Evolutionary conservation across 2,888 invertebrate genomes (phyloP), one percentile per base, ranked within the genome.

Genomic region (Drosophila heteroneura): DNA sequence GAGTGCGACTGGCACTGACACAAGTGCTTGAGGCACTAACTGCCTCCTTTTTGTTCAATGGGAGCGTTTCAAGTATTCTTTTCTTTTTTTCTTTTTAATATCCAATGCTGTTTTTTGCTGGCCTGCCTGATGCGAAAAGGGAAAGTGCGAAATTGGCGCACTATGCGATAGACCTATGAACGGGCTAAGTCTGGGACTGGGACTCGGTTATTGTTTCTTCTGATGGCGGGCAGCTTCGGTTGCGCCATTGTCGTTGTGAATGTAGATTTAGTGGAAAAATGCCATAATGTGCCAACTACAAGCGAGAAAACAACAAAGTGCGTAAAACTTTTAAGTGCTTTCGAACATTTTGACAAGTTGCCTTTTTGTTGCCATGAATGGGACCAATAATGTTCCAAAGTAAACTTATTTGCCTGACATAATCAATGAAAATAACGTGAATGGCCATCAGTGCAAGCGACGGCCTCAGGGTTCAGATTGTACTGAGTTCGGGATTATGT

Each of bases 291-390:
- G 62, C 70, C 81, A 73, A 85, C 77, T 71, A 85, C 74, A 78
- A 75, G 70, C 72, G 75, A 73, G 72, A 78, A 77, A 83, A 76
- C 66, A 85, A 61, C 72, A 70, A 74, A 77, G 68, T 85, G 85
- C 77, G 83, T 79, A 76, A 88, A 85, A 85, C 76, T 85, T 85
- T 88, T 85, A 88, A 85, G 89, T 85, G 86, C 85, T 85, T 88
- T 85, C 71, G 79, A 85, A 81, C 86, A 85, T 85, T 88, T 85
- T 88, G 85, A 88, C 85, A 88, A 85, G 83, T 83, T 86, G 81
- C 77, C 86, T 88, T 78, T 83, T 79, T 83, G 81, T 87, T 85
- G 77, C 67, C 81, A 59, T 74, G 74, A 85, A 85, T 85, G 70
- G 69, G 63, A 74, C 81, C 85, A 88, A 88, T 88, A 88, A 88